Percentiles rank a stretch among this genome's conserved stretches.
phyloP scores from a whole-genome alignment of 2,113 vertebrate species.

The Centropus bengalensis region DNA sequence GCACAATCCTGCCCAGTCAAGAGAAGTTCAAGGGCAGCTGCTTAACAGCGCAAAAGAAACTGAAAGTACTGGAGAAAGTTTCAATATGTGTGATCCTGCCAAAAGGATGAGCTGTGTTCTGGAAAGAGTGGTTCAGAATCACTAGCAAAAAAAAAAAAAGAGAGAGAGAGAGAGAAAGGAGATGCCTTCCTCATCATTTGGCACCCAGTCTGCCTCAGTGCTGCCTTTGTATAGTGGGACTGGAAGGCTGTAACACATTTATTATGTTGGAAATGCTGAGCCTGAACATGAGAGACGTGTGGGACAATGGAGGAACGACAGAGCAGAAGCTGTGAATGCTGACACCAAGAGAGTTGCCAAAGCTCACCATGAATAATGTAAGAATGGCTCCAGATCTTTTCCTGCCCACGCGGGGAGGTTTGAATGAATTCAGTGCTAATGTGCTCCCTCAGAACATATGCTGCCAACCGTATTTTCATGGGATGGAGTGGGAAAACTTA shows the following conservation, averaged over 20 bases:
- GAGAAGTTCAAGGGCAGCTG: neutral
- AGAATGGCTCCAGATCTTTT: slow-evolving; percentile 24
- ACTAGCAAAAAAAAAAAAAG: neutral
- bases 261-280: slow-evolving; percentile 3
- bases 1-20: neutral
- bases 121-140: neutral
- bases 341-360: slow-evolving; percentile 18
- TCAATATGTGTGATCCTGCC: neutral
- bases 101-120: neutral
- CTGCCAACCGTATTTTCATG: slow-evolving; percentile 42
- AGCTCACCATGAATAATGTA: slow-evolving; percentile 48
- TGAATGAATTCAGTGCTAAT: slow-evolving; percentile 51
- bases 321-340: slow-evolving; percentile 40
- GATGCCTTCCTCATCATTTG: neutral
- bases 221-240: neutral
- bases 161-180: neutral
- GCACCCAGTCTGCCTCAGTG: neutral
- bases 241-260: neutral
- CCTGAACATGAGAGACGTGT: neutral
- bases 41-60: neutral
- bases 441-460: neutral
- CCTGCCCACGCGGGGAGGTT: neutral
- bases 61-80: neutral
- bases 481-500: slow-evolving; percentile 39
- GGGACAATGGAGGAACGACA: slow-evolving; percentile 1